phyloP scores from a whole-genome alignment of 2,888 invertebrate species.

The Halictus ligatus region DNA sequence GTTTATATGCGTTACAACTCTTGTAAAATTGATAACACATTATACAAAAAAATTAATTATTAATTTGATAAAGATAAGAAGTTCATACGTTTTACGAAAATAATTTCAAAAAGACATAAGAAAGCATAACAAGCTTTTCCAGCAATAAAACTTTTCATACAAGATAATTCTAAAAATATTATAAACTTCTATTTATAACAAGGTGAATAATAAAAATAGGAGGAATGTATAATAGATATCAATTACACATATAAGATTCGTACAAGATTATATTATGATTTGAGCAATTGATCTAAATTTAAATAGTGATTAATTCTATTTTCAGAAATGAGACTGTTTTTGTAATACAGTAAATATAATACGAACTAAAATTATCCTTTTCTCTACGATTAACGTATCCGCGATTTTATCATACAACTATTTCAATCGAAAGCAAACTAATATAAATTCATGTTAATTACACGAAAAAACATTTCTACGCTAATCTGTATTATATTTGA shows the following conservation, averaged over 20 bases:
- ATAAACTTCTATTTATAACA: slow-evolving; percentile 34
- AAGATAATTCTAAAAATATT: slow-evolving; percentile 24
- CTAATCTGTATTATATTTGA: not conserved
- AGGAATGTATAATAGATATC: slow-evolving; percentile 29
- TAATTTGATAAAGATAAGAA: not conserved
- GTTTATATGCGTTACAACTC: not conserved
- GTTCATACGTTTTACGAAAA: not conserved
- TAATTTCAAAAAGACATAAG: not conserved
- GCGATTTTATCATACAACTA: not conserved
- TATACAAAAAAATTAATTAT: not conserved
- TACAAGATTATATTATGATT: slow-evolving; percentile 13
- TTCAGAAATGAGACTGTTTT: slow-evolving; percentile 27
- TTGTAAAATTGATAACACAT: not conserved
- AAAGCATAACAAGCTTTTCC: not conserved
- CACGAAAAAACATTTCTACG: not conserved
- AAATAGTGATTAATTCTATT: slow-evolving; percentile 46
- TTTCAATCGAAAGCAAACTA: not conserved
- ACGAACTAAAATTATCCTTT: slow-evolving; percentile 38
- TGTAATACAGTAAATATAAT: slow-evolving; percentile 34
- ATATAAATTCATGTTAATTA: not conserved
- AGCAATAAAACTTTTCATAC: not conserved
- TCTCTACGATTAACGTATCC: slow-evolving; percentile 8
- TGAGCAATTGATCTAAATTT: slow-evolving; percentile 46
- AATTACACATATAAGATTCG: slow-evolving; percentile 32
- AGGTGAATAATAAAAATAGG: slow-evolving; percentile 17